A percentile compares a stretch with the other conserved stretches of the same genome.
phyloP scores from a whole-genome alignment of 2,113 vertebrate genomes.

The Heloderma charlesbogerti region DNA sequence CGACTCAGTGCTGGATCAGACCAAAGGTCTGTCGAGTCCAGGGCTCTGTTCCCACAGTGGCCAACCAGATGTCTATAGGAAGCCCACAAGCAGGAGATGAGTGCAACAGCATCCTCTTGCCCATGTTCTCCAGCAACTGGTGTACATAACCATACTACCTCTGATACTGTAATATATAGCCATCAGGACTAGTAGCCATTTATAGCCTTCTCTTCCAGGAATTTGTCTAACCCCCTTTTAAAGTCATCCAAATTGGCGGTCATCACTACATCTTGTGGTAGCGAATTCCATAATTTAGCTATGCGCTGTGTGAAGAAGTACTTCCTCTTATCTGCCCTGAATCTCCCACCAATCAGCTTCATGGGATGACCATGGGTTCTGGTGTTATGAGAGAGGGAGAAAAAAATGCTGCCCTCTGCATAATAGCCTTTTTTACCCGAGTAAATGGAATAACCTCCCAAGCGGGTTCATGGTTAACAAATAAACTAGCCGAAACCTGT shows the following conservation, averaged over 20 bases:
- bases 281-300: not conserved
- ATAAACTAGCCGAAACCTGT: not conserved
- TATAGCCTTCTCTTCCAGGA: too few relatives aligned
- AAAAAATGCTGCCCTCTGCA: not conserved
- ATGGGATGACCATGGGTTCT: not conserved
- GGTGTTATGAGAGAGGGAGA: not conserved
- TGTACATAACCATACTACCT: too few relatives aligned
- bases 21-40: not conserved
- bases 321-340: not conserved
- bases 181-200: too few relatives aligned
- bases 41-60: too few relatives aligned
- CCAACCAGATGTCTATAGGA: too few relatives aligned
- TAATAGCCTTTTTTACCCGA: not conserved
- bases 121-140: not conserved
- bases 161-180: too few relatives aligned
- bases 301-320: not conserved
- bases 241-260: not conserved
- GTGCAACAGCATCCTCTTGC: not conserved
- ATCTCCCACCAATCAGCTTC: not conserved
- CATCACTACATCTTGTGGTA: not conserved
- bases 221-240: too few relatives aligned
- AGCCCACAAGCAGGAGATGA: too few relatives aligned
- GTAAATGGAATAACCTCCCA: not conserved
- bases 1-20: not conserved
- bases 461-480: not conserved